Percentiles rank a stretch among this genome's conserved stretches.
Evolutionary conservation across 2,888 invertebrate species (phyloP).

Genomic region (Dynastes maya): DNA sequence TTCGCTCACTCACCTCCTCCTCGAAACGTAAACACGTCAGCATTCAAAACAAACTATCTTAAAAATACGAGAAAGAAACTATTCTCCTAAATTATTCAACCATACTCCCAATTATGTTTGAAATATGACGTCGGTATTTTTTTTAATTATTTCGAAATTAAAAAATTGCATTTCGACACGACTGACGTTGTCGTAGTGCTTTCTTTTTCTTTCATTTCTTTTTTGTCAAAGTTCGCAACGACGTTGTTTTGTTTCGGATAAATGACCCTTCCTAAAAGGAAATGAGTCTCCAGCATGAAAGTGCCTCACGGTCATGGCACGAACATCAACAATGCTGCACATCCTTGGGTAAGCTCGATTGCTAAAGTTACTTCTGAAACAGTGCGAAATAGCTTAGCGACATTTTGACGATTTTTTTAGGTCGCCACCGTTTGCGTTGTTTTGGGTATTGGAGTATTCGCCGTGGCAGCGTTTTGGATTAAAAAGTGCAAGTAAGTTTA

Average conservation of each 20-base stretch:
- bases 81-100: neutral
- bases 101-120: neutral
- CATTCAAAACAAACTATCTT: neutral
- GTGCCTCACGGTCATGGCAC: slow-evolving; percentile 44
- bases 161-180: neutral
- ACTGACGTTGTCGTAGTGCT: neutral
- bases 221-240: neutral
- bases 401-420: slow-evolving; percentile 62
- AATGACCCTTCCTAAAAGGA: slow-evolving; percentile 41
- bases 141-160: neutral
- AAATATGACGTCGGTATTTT: slow-evolving; percentile 14
- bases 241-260: slow-evolving; percentile 34
- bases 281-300: slow-evolving; percentile 49
- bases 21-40: neutral
- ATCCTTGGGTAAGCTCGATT: slow-evolving; percentile 60
- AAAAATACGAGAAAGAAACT: neutral
- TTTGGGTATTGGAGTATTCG: slow-evolving; percentile 69
- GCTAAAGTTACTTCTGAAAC: neutral
- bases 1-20: neutral
- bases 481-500: slow-evolving; percentile 71
- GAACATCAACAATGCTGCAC: slow-evolving; percentile 47
- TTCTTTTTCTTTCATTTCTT: neutral
- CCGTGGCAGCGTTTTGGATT: slow-evolving; percentile 70
- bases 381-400: neutral
- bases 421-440: slow-evolving; percentile 67